Base-by-base conservation (phyloP, 2,888 invertebrate species). In the Synanthedon myopaeformis region DNA sequence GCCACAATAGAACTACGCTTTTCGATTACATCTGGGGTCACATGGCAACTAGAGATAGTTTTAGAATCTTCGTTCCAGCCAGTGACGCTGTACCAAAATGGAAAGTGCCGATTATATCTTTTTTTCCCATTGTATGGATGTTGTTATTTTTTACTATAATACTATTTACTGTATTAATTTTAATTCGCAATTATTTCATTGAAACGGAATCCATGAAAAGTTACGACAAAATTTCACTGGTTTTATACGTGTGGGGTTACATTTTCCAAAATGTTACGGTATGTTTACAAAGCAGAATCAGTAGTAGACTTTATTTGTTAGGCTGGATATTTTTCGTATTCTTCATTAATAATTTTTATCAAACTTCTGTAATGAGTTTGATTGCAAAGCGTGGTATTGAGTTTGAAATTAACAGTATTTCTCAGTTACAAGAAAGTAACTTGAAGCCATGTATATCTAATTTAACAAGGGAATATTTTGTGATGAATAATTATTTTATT, bases 241-340 rank as follows among this genome's bases (percentile, higher is more conserved):
- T 17, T 8, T 10, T 49, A 11, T 49, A 23, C 23, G 4, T 49
- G 1, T 49, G 10, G 13, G 49, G 11, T 10, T 17, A 12, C 19
- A 12, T 17, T 17, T 17, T 49, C 1, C 49, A 49, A 19, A 49
- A 49, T 19, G 1, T 49, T 5, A 13, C 45, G 0, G 14, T 14
- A 6, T 45, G 45, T 13, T 45, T 45, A 1, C 13, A 45, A 12
- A 45, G 5, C 3, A n/a, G 45, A 45, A 13, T 49, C 4, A 49
- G 14, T 2, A 49, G 23, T 49, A 49, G 23, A 19, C 3, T 49
- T 3, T 19, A 19, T 23, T 23, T 49, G 17, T 49, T 53, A 49
- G 52, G 54, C 45, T 56, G 54, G 58, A 48, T 57, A 49, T 59
- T 55, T 56, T 59, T 56, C 41, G 42, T 53, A n/a, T 59, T 60